Base-by-base conservation (phyloP, 1,140 invertebrate genomes). In the Anadara kagoshimensis region DNA sequence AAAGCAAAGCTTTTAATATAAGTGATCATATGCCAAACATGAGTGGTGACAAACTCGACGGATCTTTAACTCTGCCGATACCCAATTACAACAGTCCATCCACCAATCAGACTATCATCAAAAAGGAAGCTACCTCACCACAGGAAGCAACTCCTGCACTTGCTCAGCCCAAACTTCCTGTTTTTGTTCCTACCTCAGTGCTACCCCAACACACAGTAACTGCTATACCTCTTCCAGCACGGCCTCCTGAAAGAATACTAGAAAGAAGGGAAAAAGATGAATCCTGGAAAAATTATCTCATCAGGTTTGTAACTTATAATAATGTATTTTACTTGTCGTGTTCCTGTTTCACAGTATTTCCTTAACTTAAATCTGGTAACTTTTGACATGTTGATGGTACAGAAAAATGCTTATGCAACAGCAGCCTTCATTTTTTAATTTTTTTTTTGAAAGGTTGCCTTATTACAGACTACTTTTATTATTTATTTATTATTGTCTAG, bases 211-310 rank as follows among this genome's bases (percentile, higher is more conserved):
- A 64, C 20, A 36, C 29, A 61, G 11, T 16, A 16, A 20, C 12
- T 11, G 18, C n/a, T 44, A 62, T 20, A 44, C 22, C 41, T 44
- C 59, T 24, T 58, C 56, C 41, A 7, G 26, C 56, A 58, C 26
- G 56, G 41, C 45, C 59, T 12, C n/a, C n/a, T 44, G 22, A 16
- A 41, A 41, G 45, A 12, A 24, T 36, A 43, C 49, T 69, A 24
- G 83, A 84, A 56, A 83, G 77, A 49, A 63, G 79, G 41, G 83
- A 85, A 61, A 80, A 82, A 75, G 91, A 92, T 80, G 91, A 91
- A 77, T 88, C 90, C 79, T 93, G 88, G 92, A 92, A 92, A 90
- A 93, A 89, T 85, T 93, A 91, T 85, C 91, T 91, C 5, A 86
- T 89, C 41, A 88, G 87, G 86, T 91, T 78, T 67, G 75, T 43